Percentiles rank a stretch among this genome's conserved stretches.
phyloP scores from a whole-genome alignment of 2,888 invertebrate species.

The Adelphocoris suturalis region DNA sequence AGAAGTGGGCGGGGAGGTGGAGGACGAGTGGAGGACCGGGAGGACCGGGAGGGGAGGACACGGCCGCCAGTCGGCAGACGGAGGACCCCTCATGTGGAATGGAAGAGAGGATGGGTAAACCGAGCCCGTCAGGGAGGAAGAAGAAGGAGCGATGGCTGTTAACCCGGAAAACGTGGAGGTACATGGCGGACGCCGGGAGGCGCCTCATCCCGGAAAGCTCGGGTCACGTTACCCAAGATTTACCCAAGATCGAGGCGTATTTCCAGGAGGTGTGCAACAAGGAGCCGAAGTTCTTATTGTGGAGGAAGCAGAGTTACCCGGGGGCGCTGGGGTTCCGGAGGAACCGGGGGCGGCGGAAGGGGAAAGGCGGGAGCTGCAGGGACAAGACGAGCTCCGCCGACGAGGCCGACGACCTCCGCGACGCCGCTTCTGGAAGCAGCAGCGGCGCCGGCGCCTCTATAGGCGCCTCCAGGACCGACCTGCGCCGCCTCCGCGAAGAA shows the following conservation, averaged over 20 bases:
- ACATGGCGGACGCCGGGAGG: slow-evolving; percentile 94
- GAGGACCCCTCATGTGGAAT: slow-evolving; percentile 55
- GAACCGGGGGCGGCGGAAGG: slow-evolving; percentile 80
- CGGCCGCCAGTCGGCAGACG: slow-evolving; percentile 54
- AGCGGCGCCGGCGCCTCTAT: slow-evolving; percentile 78
- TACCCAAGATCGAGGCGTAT: slow-evolving; percentile 89
- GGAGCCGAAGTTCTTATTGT: slow-evolving; percentile 88
- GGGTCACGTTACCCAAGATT: slow-evolving; percentile 82
- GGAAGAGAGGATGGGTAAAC: slow-evolving; percentile 80
- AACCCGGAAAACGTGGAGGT: slow-evolving; percentile 93
- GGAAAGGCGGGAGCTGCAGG: slow-evolving; percentile 84
- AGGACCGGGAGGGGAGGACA: background rate
- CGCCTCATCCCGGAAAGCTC: slow-evolving; percentile 90
- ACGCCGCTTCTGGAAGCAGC: slow-evolving; percentile 78
- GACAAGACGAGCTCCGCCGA: slow-evolving; percentile 83
- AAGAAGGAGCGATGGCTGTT: slow-evolving; percentile 91
- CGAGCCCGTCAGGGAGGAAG: slow-evolving; percentile 80
- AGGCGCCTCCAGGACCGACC: slow-evolving; percentile 84
- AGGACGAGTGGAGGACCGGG: background rate
- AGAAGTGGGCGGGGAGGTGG: slow-evolving; percentile 1
- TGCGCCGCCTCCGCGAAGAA: slow-evolving; percentile 85
- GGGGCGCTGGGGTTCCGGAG: slow-evolving; percentile 83
- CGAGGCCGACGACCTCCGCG: slow-evolving; percentile 82
- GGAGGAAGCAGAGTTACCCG: slow-evolving; percentile 91
- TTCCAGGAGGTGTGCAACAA: slow-evolving; percentile 90